Base-by-base conservation (phyloP, 2,888 invertebrate genomes). In the Chloroclysta siterata region DNA sequence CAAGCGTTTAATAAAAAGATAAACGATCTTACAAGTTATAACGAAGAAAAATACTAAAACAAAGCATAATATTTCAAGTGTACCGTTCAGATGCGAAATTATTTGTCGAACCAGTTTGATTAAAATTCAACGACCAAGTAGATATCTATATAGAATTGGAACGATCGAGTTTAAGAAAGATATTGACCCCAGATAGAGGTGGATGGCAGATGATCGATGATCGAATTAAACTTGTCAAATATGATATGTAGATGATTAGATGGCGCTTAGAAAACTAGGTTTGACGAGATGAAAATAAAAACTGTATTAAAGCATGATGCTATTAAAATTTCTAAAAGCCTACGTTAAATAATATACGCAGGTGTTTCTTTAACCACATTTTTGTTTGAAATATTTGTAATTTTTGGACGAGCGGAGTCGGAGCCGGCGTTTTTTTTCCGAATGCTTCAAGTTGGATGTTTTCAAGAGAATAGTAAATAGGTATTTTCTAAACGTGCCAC, bases 171-270 rank as follows among this genome's bases (percentile, higher is more conserved):
- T 83, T 84, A 79, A 75, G 83, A 86, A 83, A 90, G 89, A 90
- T 90, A 89, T 89, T 90, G 90, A 91, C 89, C 90, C 80, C 85
- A 70, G 76, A 75, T 78, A 63, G 80, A 86, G 84, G 82, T 85
- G 84, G 89, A 85, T 82, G 85, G 80, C 85, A 82, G 85, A 88
- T 90, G 90, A 90, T 89, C 80, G 88, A 91, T 90, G 84, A 79
- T 79, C 77, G 80, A 82, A 86, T 84, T 82, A 84, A 82, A 81
- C 71, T 79, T 77, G 74, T 72, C 76, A 78, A 85, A 86, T 87
- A 84, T 84, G 84, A 86, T 83, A 83, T 78, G 83, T 85, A 80
- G 76, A 77, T 84, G 87, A 87, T 85, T 82, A 81, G 79, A 78
- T 85, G 87, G 88, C 89, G 87, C 87, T 83, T 78, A 72, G 73